phyloP scores from a whole-genome alignment of 53 echinoderm and acorn worm genomes.

The Astropecten irregularis region DNA sequence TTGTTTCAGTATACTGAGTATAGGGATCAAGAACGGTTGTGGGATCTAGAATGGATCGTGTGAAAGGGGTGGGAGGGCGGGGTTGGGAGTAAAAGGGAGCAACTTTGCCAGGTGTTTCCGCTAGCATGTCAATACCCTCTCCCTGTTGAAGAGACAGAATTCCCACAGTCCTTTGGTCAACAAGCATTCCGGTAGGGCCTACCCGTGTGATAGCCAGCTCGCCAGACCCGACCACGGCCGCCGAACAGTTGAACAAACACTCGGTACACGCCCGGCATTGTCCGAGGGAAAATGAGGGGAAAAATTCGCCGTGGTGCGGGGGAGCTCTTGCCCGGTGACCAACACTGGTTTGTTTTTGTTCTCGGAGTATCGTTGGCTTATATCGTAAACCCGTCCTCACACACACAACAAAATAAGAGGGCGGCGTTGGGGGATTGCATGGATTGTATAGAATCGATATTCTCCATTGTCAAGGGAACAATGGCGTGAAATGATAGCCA shows the following conservation, averaged over 20 bases:
- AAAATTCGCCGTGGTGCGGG: too few species aligned
- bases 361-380: too few species aligned
- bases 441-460: neutral
- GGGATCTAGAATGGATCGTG: too few species aligned
- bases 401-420: too few species aligned
- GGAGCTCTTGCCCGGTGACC: too few species aligned
- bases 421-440: neutral
- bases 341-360: too few species aligned
- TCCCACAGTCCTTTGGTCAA: constrained; percentile 31
- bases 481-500: neutral
- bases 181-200: constrained; percentile 27
- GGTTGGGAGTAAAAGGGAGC: neutral
- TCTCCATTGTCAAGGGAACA: neutral
- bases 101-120: constrained; percentile 6
- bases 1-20: too few species aligned
- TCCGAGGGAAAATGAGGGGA: neutral
- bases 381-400: too few species aligned
- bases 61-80: neutral
- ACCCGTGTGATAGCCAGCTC: too few species aligned
- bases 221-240: neutral
- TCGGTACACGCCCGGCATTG: constrained; percentile 21
- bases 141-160: neutral
- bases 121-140: neutral
- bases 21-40: too few species aligned
- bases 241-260: constrained; percentile 43